Conservation (phyloP, 1,140 invertebrate species). For the Zaprionus lachaisei region DNA sequence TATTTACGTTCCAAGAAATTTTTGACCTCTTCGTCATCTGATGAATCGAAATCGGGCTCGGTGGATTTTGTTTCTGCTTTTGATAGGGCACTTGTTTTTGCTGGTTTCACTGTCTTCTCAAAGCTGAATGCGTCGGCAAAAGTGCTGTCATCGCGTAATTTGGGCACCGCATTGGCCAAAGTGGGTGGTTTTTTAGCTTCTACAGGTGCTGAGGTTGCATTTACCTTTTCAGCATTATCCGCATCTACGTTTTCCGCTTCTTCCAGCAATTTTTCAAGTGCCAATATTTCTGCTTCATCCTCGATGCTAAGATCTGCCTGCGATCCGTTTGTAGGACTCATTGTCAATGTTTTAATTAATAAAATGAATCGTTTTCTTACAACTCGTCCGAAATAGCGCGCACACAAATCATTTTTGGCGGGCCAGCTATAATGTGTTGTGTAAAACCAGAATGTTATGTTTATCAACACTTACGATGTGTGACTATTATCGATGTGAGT, state of each 20-base stretch:
- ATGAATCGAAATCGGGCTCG: constrained; percentile 87
- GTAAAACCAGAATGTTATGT: neutral
- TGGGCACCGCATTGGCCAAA: constrained; percentile 49
- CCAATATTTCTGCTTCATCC: constrained; percentile 72
- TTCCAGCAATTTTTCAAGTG: constrained; percentile 67
- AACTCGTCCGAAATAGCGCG: constrained; percentile 37
- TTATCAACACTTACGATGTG: constrained; percentile 27
- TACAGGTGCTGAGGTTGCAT: constrained; percentile 45
- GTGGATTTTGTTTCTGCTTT: constrained; percentile 7
- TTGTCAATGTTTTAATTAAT: constrained; percentile 19
- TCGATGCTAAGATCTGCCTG: constrained; percentile 62
- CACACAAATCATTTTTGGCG: constrained; percentile 62
- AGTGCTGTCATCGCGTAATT: constrained; percentile 69
- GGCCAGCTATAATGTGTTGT: constrained; percentile 21
- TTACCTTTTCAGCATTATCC: constrained; percentile 34
- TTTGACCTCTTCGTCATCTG: constrained; percentile 91
- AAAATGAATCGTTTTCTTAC: neutral
- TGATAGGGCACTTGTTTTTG: neutral
- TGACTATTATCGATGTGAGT: constrained; percentile 4
- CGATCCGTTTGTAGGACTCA: constrained; percentile 56
- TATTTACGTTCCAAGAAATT: constrained; percentile 90
- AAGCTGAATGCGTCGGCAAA: constrained; percentile 74
- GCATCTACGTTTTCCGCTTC: constrained; percentile 52
- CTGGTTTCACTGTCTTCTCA: constrained; percentile 52
- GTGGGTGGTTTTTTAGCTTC: constrained; percentile 17